Evolutionary conservation across 2,888 invertebrate genomes (phyloP).

Genomic region (Ischnus inquisitorius): DNA sequence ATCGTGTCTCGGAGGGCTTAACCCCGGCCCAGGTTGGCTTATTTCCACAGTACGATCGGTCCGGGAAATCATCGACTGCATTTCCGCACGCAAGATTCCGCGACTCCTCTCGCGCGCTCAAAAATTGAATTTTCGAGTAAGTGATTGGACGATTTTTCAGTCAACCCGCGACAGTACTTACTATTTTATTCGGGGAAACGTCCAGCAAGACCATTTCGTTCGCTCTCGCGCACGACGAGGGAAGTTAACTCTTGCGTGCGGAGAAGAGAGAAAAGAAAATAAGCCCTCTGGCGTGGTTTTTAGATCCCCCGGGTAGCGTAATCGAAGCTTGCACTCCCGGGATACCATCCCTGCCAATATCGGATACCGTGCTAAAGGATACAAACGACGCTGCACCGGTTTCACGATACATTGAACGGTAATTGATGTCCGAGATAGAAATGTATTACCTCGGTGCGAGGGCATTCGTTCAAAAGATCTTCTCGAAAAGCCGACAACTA

Average conservation of each 20-base stretch:
- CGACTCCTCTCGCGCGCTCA: not conserved
- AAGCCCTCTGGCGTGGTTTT: constrained; percentile 41
- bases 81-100: constrained; percentile 8
- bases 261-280: constrained; percentile 37
- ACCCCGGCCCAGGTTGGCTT: not conserved
- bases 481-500: constrained; percentile 17
- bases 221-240: constrained; percentile 5
- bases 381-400: constrained; percentile 57
- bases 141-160: not conserved
- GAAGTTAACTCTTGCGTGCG: constrained; percentile 25
- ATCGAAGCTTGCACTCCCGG: constrained; percentile 58
- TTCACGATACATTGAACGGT: constrained; percentile 51
- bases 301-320: constrained; percentile 47
- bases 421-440: constrained; percentile 62
- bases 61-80: not conserved
- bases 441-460: constrained; percentile 43
- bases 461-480: constrained; percentile 46
- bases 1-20: not conserved
- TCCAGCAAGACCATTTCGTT: not conserved
- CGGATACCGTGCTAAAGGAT: constrained; percentile 61
- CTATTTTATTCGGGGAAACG: not conserved
- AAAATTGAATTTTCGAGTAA: constrained; percentile 29
- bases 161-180: not conserved
- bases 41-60: constrained; percentile 4
- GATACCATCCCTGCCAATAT: constrained; percentile 59